phyloP scores from a whole-genome alignment of 2,113 vertebrate genomes.

The Pseudopipra pipra region DNA sequence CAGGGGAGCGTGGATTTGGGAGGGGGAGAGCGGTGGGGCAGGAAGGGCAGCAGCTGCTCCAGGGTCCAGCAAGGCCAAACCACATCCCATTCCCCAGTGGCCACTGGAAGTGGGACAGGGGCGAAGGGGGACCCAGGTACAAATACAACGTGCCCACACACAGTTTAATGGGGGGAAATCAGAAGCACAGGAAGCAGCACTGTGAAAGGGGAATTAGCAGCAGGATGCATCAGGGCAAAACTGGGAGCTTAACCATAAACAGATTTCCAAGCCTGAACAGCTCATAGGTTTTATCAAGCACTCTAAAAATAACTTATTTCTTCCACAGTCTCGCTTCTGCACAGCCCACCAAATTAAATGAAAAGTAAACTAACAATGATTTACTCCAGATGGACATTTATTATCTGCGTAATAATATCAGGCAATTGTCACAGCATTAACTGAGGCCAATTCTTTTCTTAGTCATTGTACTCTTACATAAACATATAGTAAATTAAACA shows the following conservation, averaged over 20 bases:
- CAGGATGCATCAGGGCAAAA: rapidly evolving
- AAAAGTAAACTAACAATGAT: conserved; percentile 10
- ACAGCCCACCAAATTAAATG: not conserved
- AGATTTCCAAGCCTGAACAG: not conserved
- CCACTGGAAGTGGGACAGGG: not conserved
- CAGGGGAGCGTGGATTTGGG: rapidly evolving
- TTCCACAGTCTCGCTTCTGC: not conserved
- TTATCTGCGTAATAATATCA: not conserved
- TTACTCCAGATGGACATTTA: conserved; percentile 11
- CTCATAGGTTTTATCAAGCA: not conserved
- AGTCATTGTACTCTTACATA: not conserved
- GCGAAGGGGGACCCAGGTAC: not conserved
- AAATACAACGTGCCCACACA: rapidly evolving
- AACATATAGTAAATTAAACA: conserved; percentile 12
- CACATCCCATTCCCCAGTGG: rapidly evolving
- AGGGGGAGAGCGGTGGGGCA: rapidly evolving
- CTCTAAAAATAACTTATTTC: not conserved
- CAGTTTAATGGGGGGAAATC: rapidly evolving
- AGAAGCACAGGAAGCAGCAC: not conserved
- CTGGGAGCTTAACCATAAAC: rapidly evolving
- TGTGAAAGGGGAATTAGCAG: rapidly evolving
- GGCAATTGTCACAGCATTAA: not conserved
- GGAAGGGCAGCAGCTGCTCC: not conserved
- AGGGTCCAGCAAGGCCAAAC: not conserved
- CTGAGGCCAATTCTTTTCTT: not conserved